A percentile compares a stretch with the other conserved stretches of the same genome.
phyloP scores from a whole-genome alignment of 2,113 vertebrate genomes.

The Heptranchias perlo region DNA sequence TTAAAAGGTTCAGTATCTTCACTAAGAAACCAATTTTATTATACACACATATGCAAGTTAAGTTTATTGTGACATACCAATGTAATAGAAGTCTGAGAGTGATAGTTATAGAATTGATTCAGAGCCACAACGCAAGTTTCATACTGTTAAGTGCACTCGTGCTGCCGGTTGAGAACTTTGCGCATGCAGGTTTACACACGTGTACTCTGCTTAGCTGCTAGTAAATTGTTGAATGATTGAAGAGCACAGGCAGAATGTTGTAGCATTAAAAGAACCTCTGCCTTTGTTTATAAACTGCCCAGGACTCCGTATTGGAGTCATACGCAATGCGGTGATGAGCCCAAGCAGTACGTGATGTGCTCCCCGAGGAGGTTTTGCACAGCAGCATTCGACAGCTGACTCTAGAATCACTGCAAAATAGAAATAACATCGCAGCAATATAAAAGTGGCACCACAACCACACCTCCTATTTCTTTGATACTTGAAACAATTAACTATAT shows the following conservation, averaged over 20 bases:
- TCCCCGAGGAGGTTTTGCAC: conserved; percentile 17
- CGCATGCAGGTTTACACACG: not conserved
- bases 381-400: not conserved
- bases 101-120: not conserved
- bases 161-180: not conserved
- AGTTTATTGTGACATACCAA: not conserved
- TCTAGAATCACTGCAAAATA: conserved; percentile 19
- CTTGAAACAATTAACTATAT: not conserved
- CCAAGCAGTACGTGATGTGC: not conserved
- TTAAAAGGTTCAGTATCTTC: not conserved
- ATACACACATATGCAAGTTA: not conserved
- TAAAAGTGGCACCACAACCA: not conserved
- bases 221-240: not conserved
- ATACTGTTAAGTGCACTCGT: not conserved
- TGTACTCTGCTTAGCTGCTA: not conserved
- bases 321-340: conserved; percentile 28
- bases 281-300: not conserved
- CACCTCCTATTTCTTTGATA: not conserved
- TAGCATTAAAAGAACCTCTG: not conserved
- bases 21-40: not conserved
- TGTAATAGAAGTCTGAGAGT: not conserved
- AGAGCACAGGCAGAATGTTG: not conserved
- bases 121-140: not conserved
- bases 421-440: not conserved
- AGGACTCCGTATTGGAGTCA: not conserved